A percentile compares a stretch with the other conserved stretches of the same genome.
phyloP scores from a whole-genome alignment of 2,113 vertebrate species.

The Rattus norvegicus region DNA sequence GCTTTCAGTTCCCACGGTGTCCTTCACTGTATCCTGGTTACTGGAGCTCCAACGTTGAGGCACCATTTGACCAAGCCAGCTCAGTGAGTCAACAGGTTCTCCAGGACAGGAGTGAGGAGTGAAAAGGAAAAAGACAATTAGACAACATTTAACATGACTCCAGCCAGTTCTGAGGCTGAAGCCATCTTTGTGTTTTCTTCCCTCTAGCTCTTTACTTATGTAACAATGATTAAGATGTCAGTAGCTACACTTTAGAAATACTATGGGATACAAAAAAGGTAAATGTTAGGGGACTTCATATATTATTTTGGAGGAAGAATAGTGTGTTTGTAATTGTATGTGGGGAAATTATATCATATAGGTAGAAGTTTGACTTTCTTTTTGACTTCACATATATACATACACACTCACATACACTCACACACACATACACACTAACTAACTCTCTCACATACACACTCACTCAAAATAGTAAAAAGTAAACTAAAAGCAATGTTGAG shows the following conservation, averaged over 20 bases:
- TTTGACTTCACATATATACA: no score
- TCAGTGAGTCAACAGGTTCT: no score
- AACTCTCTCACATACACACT: background rate
- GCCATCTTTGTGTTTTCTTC: background rate
- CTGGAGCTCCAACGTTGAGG: no score
- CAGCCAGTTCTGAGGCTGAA: no score
- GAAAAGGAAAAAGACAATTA: no score
- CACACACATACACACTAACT: background rate
- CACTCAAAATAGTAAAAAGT: background rate
- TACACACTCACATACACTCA: background rate
- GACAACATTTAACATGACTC: no score
- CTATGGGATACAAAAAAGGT: background rate
- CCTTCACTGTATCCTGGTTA: no score
- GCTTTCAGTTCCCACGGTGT: no score
- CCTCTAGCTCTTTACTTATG: background rate
- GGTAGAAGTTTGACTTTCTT: background rate
- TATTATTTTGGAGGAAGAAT: background rate
- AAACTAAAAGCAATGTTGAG: background rate
- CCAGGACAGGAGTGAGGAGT: no score
- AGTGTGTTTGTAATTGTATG: background rate
- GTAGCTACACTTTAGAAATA: background rate
- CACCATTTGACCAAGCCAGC: no score
- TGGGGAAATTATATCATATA: background rate
- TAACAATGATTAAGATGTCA: background rate
- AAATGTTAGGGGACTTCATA: background rate